Base-by-base conservation (phyloP, 2,797 vertebrate species). In the Gastrophryne carolinensis region DNA sequence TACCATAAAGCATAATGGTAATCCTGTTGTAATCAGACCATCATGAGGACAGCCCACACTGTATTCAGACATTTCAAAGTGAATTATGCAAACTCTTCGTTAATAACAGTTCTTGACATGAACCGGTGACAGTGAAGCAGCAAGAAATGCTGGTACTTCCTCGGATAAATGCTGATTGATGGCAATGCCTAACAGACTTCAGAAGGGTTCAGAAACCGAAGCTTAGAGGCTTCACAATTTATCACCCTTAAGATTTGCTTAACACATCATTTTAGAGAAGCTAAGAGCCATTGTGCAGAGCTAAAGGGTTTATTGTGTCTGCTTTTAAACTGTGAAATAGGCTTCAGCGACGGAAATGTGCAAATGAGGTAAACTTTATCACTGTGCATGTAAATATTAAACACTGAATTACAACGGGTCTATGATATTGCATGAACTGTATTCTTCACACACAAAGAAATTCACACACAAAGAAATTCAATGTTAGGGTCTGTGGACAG, bases 281-380 rank as follows among this genome's bases (percentile, higher is more conserved):
- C 71, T 73, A 54, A 56, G 52, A 66, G 52, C 63, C 61, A 74
- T 58, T 74, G 62, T 74, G 62, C 72, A 58, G 24, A 56, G 29
- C 72, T 57, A 58, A 57, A 66, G 50, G 62, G 37, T 56, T 57
- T 50, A 74, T 64, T 57, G 53, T 74, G 35, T 74, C 57, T 66
- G 53, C 54, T 74, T 66, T 74, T 66, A 74, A 66, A 74, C 35
- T 74, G 72, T 58, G 39, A 74, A 74, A 66, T 66, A 34, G 53
- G 15, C 72, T 49, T 57, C 58, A 10, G 29, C 72, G 32, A 35
- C 58, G 58, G 13, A 23, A 65, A 57, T 57, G 61, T 19, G 6
- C 50, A 47, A 32, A 47, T 4, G 19, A 37, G 23, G 62, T 41
- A 66, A 74, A 65, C 35, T 15, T 39, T 26, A 32, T 35, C 29